A percentile compares a stretch with the other conserved stretches of the same genome.
phyloP scores from a whole-genome alignment of 1,140 invertebrate species.

The Aphelinus atriplicis region DNA sequence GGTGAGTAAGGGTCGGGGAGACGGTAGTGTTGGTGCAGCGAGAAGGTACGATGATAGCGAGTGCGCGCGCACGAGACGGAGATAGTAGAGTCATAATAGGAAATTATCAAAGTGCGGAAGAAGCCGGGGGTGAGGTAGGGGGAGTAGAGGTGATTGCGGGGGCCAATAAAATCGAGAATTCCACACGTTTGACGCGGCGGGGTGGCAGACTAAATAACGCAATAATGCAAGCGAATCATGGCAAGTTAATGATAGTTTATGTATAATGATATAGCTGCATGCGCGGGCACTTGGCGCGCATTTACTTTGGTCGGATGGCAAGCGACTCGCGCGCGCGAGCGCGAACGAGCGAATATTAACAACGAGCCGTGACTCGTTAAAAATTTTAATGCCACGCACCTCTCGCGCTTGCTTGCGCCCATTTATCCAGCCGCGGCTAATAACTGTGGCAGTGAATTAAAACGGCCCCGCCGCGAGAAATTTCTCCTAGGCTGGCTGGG shows the following conservation, averaged over 20 bases:
- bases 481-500: not conserved
- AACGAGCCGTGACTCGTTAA: slow-evolving; percentile 28
- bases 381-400: slow-evolving; percentile 42
- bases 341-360: not conserved
- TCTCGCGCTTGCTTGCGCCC: not conserved
- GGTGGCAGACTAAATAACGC: slow-evolving; percentile 62
- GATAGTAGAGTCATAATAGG: slow-evolving; percentile 15
- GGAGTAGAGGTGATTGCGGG: not conserved
- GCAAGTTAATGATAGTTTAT: slow-evolving; percentile 64
- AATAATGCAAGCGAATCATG: slow-evolving; percentile 62
- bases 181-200: slow-evolving; percentile 54
- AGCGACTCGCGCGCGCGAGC: slow-evolving; percentile 29
- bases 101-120: slow-evolving; percentile 13
- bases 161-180: not conserved
- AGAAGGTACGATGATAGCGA: not conserved
- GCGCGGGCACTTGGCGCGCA: not conserved
- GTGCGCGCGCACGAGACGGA: not conserved
- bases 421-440: slow-evolving; percentile 16
- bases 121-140: not conserved
- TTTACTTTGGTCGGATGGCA: not conserved
- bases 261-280: slow-evolving; percentile 56
- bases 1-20: too few relatives aligned
- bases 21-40: not conserved
- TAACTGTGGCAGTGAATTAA: slow-evolving; percentile 20
- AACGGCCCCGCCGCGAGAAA: not conserved